phyloP scores from a whole-genome alignment of 2,113 vertebrate species.

The Coreoperca whiteheadi region DNA sequence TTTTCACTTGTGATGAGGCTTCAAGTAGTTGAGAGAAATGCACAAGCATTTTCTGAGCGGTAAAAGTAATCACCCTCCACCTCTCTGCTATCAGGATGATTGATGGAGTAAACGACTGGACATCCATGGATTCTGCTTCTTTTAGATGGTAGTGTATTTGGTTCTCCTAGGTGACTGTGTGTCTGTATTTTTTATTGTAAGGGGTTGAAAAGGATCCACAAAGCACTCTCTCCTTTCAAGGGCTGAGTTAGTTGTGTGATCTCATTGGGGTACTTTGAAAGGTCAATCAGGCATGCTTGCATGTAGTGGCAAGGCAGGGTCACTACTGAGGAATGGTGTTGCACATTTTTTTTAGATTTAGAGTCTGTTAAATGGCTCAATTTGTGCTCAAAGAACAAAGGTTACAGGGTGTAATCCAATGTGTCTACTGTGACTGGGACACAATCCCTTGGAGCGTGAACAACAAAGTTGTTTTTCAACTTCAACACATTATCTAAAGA shows the following conservation, averaged over 20 bases:
- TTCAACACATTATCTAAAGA: background rate
- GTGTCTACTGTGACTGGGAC: background rate
- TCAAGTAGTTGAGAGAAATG: background rate
- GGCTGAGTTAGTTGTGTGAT: background rate
- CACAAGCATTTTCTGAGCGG: background rate
- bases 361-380: background rate
- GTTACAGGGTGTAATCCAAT: background rate
- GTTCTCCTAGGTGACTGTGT: background rate
- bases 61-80: background rate
- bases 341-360: conserved; percentile 6
- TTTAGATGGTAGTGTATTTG: background rate
- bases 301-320: background rate
- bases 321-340: background rate
- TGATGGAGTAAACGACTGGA: background rate
- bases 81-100: background rate
- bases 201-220: background rate
- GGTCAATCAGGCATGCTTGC: background rate
- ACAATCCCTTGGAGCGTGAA: background rate
- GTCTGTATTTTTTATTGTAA: background rate
- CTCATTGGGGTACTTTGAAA: background rate
- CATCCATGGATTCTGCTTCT: background rate
- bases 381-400: background rate
- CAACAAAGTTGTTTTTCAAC: background rate
- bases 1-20: background rate
- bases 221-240: background rate